These are phyloP conservation scores for Lepus oiostolus DNA, from an alignment of 2,797 vertebrate genomes.

Conservation along the genomic window DNA sequence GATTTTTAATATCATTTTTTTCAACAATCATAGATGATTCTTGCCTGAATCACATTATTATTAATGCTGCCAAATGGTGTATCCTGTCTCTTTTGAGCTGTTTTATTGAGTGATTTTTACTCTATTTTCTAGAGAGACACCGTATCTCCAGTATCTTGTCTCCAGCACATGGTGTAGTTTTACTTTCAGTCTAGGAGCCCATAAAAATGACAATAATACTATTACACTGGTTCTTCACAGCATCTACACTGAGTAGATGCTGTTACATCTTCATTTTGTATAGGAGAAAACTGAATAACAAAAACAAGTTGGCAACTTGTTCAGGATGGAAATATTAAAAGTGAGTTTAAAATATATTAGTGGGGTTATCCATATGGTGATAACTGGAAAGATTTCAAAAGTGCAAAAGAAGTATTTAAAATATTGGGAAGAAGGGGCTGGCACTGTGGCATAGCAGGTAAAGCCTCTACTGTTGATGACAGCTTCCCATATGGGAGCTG, in stretches of 20 bases:
- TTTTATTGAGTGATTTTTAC: background rate
- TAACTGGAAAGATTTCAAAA: conserved; percentile 13
- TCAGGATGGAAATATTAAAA: conserved; percentile 28
- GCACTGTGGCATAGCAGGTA: too few relatives aligned
- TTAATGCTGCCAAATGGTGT: background rate
- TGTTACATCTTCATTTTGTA: background rate
- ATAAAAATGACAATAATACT: background rate
- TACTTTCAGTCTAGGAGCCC: background rate
- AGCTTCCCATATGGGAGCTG: too few relatives aligned
- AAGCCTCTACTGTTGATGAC: too few relatives aligned
- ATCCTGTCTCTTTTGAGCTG: background rate
- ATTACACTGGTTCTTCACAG: background rate
- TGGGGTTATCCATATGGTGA: background rate
- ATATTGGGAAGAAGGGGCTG: background rate
- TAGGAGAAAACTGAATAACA: background rate
- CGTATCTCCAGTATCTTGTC: background rate
- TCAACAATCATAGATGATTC: background rate
- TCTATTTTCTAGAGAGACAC: background rate
- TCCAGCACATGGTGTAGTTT: background rate
- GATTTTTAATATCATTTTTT: conserved; percentile 35
- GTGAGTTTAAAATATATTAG: background rate
- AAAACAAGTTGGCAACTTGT: conserved; percentile 22
- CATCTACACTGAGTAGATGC: background rate
- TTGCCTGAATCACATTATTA: background rate
- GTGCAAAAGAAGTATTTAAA: background rate